Evolutionary conservation across 2,113 vertebrate genomes (phyloP).

Genomic region (Hippopotamus amphibius): DNA sequence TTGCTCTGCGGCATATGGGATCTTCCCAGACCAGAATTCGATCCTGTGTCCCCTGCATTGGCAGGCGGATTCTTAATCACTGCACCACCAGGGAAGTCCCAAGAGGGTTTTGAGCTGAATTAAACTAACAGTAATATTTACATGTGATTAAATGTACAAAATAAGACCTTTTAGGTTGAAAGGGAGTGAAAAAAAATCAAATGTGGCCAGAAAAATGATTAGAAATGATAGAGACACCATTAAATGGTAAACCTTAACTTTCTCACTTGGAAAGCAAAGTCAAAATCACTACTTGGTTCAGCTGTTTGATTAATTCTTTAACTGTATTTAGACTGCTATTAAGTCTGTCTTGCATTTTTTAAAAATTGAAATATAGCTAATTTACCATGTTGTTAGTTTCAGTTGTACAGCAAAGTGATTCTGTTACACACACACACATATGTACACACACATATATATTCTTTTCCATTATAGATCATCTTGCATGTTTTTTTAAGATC

Average conservation of each 20-base stretch:
- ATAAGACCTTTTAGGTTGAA: neutral
- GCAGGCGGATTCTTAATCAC: no score
- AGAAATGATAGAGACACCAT: neutral
- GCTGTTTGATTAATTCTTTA: neutral
- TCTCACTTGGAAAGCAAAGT: conserved; percentile 11
- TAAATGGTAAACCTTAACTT: conserved; percentile 28
- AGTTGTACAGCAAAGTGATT: neutral
- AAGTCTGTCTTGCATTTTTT: neutral
- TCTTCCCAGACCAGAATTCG: no score
- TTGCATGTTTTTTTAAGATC: neutral
- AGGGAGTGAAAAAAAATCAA: neutral
- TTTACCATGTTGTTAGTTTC: neutral
- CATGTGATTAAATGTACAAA: neutral
- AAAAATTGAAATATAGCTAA: neutral
- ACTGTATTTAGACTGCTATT: neutral
- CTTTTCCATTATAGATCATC: neutral
- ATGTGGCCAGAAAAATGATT: neutral
- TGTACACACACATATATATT: neutral
- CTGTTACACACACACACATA: fast-evolving
- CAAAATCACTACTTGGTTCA: neutral
- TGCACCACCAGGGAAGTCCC: no score
- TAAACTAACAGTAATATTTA: neutral
- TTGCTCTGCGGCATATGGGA: no score
- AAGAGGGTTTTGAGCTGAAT: neutral
- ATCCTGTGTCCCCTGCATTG: no score